Conservation (phyloP, 2,113 vertebrate species). For the Prietella phreatophila region DNA sequence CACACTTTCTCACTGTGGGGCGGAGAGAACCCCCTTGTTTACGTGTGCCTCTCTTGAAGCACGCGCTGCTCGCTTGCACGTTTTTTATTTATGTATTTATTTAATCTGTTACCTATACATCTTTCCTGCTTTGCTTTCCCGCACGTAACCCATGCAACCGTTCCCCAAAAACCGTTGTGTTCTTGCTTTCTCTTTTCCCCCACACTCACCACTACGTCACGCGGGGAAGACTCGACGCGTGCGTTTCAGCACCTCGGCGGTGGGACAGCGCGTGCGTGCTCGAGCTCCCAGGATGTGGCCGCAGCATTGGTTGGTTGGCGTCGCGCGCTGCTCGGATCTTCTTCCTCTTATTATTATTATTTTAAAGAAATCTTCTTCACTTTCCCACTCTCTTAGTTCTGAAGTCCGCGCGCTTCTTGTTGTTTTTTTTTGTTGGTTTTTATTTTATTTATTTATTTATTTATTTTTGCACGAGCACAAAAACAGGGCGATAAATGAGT, state of each 20-base stretch:
- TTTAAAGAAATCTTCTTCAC: not conserved
- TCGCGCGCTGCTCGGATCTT: conserved; percentile 20
- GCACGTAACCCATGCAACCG: not conserved
- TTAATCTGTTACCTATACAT: not conserved
- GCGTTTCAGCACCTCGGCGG: conserved; percentile 64
- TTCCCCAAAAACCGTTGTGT: not conserved
- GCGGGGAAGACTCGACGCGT: conserved; percentile 52
- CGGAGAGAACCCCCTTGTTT: not conserved
- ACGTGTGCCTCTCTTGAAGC: not conserved
- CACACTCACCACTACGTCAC: conserved; percentile 58
- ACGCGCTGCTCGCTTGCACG: not conserved
- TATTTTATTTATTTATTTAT: not conserved
- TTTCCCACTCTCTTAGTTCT: not conserved
- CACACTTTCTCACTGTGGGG: conserved; percentile 38
- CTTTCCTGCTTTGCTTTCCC: not conserved
- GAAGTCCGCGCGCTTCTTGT: not conserved
- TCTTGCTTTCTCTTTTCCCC: not conserved
- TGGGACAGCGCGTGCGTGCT: conserved; percentile 62
- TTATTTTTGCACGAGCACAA: not conserved
- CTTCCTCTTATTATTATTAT: not conserved
- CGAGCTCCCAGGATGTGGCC: conserved; percentile 37
- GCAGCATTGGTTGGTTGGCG: conserved; percentile 35
- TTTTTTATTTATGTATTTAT: not conserved
- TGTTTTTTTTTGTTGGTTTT: not conserved
- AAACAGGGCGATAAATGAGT: not conserved